Percentiles rank a stretch among this genome's conserved stretches.
Conservation (phyloP, 2,888 invertebrate genomes). For the Zygothrica quintamaculata region DNA sequence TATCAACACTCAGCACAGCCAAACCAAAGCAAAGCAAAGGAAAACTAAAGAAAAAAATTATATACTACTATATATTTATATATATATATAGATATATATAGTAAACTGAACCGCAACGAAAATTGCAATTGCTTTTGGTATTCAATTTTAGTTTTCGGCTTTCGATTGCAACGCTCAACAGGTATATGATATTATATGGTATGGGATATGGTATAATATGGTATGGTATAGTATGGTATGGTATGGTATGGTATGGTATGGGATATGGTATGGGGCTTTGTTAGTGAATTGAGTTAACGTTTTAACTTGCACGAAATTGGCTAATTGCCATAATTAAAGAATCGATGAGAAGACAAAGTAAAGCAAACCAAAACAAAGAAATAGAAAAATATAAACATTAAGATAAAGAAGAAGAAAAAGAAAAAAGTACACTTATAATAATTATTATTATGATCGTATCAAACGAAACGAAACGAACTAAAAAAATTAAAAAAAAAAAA, state of each 20-base stretch:
- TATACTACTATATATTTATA: no score
- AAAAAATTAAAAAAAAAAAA: neutral
- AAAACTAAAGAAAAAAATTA: no score
- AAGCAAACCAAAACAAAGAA: conserved; percentile 17
- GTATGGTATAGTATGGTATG: neutral
- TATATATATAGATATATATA: no score
- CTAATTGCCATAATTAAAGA: conserved; percentile 76
- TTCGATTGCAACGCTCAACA: conserved; percentile 13
- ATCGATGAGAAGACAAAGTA: conserved; percentile 44
- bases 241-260: no score
- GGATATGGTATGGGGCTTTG: neutral
- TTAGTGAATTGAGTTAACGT: conserved; percentile 10
- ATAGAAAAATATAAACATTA: neutral
- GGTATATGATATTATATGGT: neutral
- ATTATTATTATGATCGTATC: conserved; percentile 29
- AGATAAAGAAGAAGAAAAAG: conserved; percentile 15
- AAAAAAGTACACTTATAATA: conserved; percentile 17
- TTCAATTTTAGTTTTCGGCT: conserved; percentile 1
- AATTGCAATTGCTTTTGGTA: conserved; percentile 11
- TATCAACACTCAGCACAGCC: conserved; percentile 38
- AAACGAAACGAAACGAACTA: conserved; percentile 34
- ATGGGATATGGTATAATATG: neutral
- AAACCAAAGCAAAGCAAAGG: neutral
- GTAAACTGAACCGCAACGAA: conserved; percentile 26
- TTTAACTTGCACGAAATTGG: conserved; percentile 57